Conservation (phyloP, 2,113 vertebrate genomes). For the Redunca redunca region DNA sequence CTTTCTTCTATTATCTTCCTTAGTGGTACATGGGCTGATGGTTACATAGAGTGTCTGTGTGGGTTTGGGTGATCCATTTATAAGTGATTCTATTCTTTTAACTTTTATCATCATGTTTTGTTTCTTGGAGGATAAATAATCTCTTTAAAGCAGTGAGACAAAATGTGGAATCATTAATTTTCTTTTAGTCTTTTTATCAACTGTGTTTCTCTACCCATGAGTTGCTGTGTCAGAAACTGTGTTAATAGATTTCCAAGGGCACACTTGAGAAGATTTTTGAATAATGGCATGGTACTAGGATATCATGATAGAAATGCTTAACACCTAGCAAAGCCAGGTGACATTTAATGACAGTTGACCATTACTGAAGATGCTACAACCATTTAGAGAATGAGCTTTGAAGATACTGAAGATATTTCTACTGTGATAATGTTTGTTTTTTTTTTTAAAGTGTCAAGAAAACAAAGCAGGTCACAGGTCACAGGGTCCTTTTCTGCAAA, state of each 20-base stretch:
- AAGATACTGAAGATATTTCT: not conserved
- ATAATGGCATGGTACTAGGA: not conserved
- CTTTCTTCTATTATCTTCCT: not conserved
- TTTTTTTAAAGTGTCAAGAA: not conserved
- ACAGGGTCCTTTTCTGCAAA: not conserved
- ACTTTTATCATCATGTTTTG: constrained; percentile 2
- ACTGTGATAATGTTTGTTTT: not conserved
- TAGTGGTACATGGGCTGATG: not conserved
- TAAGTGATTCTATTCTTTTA: not conserved
- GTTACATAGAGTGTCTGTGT: not conserved
- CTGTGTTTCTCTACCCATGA: not conserved
- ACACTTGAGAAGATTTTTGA: not conserved
- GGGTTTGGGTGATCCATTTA: not conserved
- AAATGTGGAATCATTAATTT: constrained; percentile 9
- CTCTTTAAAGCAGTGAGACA: not conserved
- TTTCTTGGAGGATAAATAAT: not conserved
- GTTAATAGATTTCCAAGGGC: not conserved
- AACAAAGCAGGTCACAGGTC: not conserved
- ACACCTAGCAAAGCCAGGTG: not conserved
- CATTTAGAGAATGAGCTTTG: not conserved
- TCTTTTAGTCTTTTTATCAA: not conserved
- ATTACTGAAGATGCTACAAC: not conserved
- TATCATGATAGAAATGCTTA: not conserved
- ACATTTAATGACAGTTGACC: not conserved
- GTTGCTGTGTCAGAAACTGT: not conserved